phyloP scores from a whole-genome alignment of 2,113 vertebrate genomes.

The Meriones unguiculatus region DNA sequence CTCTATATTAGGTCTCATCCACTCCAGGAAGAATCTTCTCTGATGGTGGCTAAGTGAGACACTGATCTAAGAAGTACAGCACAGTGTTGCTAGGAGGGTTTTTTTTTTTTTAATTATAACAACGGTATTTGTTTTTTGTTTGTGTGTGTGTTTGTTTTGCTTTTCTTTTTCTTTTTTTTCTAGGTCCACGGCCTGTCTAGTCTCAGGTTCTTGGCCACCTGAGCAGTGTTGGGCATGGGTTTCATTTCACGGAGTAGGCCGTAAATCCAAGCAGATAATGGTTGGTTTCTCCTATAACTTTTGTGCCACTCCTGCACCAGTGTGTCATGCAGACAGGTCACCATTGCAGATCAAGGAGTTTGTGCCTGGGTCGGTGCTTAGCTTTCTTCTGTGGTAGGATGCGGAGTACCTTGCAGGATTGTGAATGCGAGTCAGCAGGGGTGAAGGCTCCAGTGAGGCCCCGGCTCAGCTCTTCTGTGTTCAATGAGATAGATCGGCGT shows the following conservation, averaged over 20 bases:
- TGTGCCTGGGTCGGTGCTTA: too few relatives aligned
- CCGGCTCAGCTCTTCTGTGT: neutral
- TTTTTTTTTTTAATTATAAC: neutral
- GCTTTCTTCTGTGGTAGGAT: neutral
- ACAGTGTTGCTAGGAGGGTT: neutral
- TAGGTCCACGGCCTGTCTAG: neutral
- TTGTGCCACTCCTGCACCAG: too few relatives aligned
- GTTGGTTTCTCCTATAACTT: neutral
- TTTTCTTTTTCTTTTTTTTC: neutral
- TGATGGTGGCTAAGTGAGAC: neutral
- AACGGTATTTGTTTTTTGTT: neutral
- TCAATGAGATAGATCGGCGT: neutral
- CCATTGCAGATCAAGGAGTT: neutral
- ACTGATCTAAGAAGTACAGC: neutral
- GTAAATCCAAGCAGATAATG: neutral
- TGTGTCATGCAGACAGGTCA: neutral
- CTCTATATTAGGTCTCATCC: neutral
- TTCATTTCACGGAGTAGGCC: neutral
- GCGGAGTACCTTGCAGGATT: neutral
- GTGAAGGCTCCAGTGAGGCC: neutral
- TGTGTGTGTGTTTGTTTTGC: too few relatives aligned
- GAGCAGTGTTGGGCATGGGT: neutral
- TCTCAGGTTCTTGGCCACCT: neutral
- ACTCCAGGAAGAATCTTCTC: neutral
- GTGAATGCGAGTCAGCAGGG: neutral